phyloP scores from a whole-genome alignment of 2,113 vertebrate species.

The Ctenodactylus gundi region DNA sequence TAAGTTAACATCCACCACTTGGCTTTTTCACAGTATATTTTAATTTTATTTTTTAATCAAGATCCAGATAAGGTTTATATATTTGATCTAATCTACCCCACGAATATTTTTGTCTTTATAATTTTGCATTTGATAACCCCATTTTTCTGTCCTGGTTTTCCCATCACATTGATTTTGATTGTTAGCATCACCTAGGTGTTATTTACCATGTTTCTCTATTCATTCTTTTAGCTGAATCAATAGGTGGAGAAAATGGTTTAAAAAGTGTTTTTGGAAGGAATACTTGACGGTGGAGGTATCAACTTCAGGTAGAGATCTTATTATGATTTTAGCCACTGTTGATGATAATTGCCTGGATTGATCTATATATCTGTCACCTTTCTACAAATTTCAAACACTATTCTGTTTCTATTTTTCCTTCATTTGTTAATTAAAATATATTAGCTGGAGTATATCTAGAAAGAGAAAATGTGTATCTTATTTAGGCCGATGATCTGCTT shows the following conservation, averaged over 20 bases:
- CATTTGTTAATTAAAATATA: not conserved
- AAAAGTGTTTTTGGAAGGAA: not conserved
- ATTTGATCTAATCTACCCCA: not conserved
- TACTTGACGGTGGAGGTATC: not conserved
- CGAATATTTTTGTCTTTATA: not conserved
- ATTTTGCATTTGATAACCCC: not conserved
- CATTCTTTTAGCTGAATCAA: not conserved
- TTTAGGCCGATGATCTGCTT: not conserved
- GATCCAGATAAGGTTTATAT: not conserved
- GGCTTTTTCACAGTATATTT: not conserved
- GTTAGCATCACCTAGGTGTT: not conserved
- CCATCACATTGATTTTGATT: not conserved
- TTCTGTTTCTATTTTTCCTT: not conserved
- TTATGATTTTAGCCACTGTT: not conserved
- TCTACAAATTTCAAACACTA: not conserved
- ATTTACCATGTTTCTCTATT: not conserved
- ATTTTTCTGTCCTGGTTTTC: not conserved
- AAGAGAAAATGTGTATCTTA: not conserved
- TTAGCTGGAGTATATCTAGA: not conserved
- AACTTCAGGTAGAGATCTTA: not conserved
- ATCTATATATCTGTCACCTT: not conserved
- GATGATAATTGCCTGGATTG: not conserved
- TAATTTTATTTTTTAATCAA: conserved; percentile 5
- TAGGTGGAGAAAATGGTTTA: not conserved
- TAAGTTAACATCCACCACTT: not conserved